Evolutionary conservation across 2,888 invertebrate species (phyloP), one percentile per base, ranked within the genome.

Genomic region (Tryphoninae sp.): DNA sequence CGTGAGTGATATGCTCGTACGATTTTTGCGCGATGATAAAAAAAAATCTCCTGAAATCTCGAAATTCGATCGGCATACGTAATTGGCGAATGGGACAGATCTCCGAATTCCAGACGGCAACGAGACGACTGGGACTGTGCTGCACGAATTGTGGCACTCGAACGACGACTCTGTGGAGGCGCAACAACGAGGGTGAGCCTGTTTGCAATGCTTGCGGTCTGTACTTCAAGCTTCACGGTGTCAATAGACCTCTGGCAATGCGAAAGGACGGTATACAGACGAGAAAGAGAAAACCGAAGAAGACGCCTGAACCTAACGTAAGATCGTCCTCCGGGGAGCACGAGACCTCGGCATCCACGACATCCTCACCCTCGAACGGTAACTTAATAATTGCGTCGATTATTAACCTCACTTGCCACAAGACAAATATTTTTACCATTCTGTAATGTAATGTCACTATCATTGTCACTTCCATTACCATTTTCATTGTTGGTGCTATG

Each of bases 121-220:
- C 96, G 80, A 94, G 98, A 86, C 95, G 99, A 11, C 94, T 97
- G 89, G 98, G 98, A 0, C 94, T 98, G 86, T 96, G 96, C 91
- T 99, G 99, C 93, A 98, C 98, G 84, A 99, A 99, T 93, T 99
- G 99, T 92, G 97, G 97, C 81, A 99, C 99, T n/a, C 95, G 97
- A 80, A 97, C 97, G 88, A 99, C 99, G 62, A 99, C 99, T 23
- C 94, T 99, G 73, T 99, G 99, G 99, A 94, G 99, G 77, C 95
- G 99, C 85, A 99, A 99, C 94, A 96, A 98, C 93, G 98, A 98
- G 91, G 99, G 99, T 64, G 98, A 99, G 92, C 98, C 99, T 0
- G 99, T 99, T 58, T 99, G 99, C 94, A 99, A 99, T 93, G 98
- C 99, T 13, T 99, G 99, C 92, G 99, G 98, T 0, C 94, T 99